Conservation (phyloP, 1,140 invertebrate genomes). For the Cyclargus thomasi region DNA sequence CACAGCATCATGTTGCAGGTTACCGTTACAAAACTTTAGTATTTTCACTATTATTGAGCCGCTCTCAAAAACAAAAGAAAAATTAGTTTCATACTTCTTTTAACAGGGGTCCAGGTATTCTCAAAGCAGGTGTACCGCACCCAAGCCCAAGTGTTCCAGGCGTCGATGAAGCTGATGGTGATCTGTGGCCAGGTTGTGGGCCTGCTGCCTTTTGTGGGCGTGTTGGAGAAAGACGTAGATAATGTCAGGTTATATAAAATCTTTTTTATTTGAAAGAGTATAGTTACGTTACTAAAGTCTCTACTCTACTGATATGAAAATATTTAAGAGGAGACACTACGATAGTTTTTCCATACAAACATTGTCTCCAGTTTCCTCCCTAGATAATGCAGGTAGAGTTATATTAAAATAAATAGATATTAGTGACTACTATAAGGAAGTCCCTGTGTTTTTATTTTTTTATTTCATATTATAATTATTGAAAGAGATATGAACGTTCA, state of each 20-base stretch:
- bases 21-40: too few species aligned
- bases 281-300: neutral
- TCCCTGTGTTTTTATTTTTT: too few species aligned
- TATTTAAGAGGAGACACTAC: too few species aligned
- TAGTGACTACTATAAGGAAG: too few species aligned
- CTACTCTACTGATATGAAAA: too few species aligned
- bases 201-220: neutral
- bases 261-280: neutral
- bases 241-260: constrained; percentile 3
- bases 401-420: too few species aligned
- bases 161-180: constrained; percentile 3
- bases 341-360: too few species aligned
- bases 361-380: too few species aligned
- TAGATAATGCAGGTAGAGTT: too few species aligned
- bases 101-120: neutral
- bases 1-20: too few species aligned
- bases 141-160: neutral
- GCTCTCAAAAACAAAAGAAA: neutral
- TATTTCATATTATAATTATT: too few species aligned
- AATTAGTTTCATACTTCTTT: neutral
- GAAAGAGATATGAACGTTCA: too few species aligned
- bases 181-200: constrained; percentile 15
- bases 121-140: neutral
- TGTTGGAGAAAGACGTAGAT: constrained; percentile 1
- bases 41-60: neutral